Conservation (phyloP, 2,888 invertebrate species). For the Chelonus formosanus region DNA sequence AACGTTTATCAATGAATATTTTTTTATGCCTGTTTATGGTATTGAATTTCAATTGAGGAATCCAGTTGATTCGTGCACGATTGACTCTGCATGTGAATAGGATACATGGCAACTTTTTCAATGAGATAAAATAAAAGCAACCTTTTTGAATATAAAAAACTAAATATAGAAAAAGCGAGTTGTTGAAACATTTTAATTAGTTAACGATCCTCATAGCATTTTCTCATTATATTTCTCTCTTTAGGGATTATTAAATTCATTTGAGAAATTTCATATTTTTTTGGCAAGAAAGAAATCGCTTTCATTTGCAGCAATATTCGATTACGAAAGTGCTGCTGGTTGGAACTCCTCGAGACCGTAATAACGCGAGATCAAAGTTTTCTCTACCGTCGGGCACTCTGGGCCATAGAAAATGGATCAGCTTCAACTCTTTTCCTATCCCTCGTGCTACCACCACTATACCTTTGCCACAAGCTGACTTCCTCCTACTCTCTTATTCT, state of each 20-base stretch:
- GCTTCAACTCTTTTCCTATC: constrained; percentile 6
- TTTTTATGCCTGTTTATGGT: too few species aligned
- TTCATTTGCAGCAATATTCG: constrained; percentile 47
- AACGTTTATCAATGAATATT: not conserved
- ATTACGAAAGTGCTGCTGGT: constrained; percentile 44
- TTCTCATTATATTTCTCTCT: not conserved
- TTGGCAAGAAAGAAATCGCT: constrained; percentile 24
- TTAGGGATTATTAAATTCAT: constrained; percentile 24
- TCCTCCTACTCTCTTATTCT: constrained; percentile 28
- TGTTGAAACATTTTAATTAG: constrained; percentile 11
- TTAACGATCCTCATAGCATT: not conserved
- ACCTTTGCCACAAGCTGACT: not conserved
- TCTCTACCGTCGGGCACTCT: constrained; percentile 34
- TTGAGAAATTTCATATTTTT: constrained; percentile 11
- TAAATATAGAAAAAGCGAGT: not conserved
- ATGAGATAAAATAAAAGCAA: too few species aligned
- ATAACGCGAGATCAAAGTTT: constrained; percentile 63
- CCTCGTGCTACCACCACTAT: constrained; percentile 10
- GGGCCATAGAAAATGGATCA: constrained; percentile 26
- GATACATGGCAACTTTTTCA: too few species aligned
- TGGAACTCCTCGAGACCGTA: constrained; percentile 52
- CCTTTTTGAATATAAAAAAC: too few species aligned
- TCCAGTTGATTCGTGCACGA: too few species aligned
- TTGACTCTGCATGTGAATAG: too few species aligned
- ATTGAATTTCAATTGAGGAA: not conserved